Base-by-base conservation (phyloP, 2,797 vertebrate species). In the Zalophus californianus region DNA sequence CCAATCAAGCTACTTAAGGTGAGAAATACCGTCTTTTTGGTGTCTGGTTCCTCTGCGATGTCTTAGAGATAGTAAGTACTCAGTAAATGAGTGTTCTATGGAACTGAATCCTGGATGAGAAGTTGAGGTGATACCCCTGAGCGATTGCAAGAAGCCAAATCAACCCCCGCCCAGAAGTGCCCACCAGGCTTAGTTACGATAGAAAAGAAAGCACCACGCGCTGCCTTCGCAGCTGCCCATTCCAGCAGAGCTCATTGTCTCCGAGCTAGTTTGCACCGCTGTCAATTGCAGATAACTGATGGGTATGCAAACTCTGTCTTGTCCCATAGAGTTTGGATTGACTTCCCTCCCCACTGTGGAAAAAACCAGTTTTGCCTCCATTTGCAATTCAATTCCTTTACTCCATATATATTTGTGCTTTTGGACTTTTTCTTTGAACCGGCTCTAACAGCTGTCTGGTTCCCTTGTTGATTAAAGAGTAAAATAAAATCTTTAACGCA, bases 401-500 rank as follows among this genome's bases (percentile, higher is more conserved):
- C 72, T 95, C 90, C 50, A 79, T 88, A 96, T 96, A 96, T 60
- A 95, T 92, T 75, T 96, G 54, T 96, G 41, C 50, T 91, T 96
- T 89, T 68, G 75, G 75, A 94, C 77, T 83, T 95, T 95, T 92
- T 86, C 70, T 94, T 96, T 86, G 48, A 89, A 92, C 50, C 1
- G 0, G 50, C 78, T 96, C 92, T 85, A 91, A 58, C 48, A 95
- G 90, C 94, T 91, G 56, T 96, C 96, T 95, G 84, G 75, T 90
- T 97, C 91, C 80, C 62, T n/a, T 73, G 75, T 75, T 97, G 92
- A 96, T 93, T 94, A 97, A 94, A 1, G 75, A 94, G 78, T 91
- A 97, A 96, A 97, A 96, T 92, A 92, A 96, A 97, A 94, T 91
- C 54, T 86, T 95, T 88, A 93, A 88, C 27, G 70, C 9, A 4